Percentiles rank a stretch among this genome's conserved stretches.
Evolutionary conservation across 2,888 invertebrate genomes (phyloP).

Genomic region (Patella pellucida): DNA sequence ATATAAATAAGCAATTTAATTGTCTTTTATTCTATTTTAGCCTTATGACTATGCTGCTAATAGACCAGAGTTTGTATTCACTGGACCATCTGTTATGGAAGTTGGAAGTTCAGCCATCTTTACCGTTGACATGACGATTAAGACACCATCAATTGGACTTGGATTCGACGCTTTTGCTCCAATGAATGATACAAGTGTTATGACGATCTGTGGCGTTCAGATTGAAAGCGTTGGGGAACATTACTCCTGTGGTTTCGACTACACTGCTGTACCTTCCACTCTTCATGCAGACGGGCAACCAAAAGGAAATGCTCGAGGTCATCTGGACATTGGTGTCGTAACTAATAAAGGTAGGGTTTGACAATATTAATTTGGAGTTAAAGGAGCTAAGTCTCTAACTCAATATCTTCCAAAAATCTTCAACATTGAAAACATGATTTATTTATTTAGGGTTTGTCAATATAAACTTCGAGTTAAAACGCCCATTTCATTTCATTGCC

Average conservation of each 20-base stretch:
- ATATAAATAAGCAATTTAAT: too few species aligned
- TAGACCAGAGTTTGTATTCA: slow-evolving; percentile 45
- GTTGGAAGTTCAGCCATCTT: slow-evolving; percentile 53
- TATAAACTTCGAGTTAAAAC: too few species aligned
- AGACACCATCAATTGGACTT: slow-evolving; percentile 43
- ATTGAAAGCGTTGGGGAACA: slow-evolving; percentile 37
- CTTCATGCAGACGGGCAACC: slow-evolving; percentile 44
- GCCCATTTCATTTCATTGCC: too few species aligned
- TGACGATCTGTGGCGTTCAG: slow-evolving; percentile 55
- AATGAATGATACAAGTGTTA: slow-evolving; percentile 52
- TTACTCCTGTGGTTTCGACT: slow-evolving; percentile 53
- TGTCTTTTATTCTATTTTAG: not conserved
- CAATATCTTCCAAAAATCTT: too few species aligned
- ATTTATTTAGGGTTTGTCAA: too few species aligned
- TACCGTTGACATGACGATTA: slow-evolving; percentile 55
- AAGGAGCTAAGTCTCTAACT: too few species aligned
- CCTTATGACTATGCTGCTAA: not conserved
- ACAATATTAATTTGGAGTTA: too few species aligned
- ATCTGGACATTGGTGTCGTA: slow-evolving; percentile 46
- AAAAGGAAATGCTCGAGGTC: slow-evolving; percentile 46
- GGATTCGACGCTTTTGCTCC: slow-evolving; percentile 59
- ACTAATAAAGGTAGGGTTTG: slow-evolving; percentile 57
- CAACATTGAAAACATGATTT: too few species aligned
- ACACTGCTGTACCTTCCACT: slow-evolving; percentile 16
- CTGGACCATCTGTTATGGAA: slow-evolving; percentile 49